These are phyloP conservation scores for Elysia chlorotica DNA, from an alignment of 1,140 invertebrate genomes.

Conservation along the genomic window DNA sequence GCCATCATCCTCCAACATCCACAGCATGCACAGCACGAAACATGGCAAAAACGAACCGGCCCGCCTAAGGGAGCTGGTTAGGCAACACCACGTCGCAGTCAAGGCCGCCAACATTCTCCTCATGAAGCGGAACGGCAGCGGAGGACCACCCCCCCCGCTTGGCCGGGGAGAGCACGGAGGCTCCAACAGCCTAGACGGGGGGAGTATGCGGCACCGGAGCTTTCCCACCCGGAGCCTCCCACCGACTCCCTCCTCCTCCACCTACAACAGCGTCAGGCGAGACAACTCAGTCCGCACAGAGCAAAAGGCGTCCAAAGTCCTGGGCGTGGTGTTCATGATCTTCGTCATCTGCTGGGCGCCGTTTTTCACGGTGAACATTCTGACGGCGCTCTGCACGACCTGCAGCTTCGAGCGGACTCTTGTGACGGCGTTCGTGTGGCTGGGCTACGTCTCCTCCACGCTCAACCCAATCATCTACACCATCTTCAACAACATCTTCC, in stretches of 20 bases:
- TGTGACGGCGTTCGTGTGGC: constrained; percentile 58
- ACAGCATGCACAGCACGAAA: not conserved
- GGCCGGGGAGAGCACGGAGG: not conserved
- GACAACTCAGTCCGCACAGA: constrained; percentile 70
- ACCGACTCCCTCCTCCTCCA: constrained; percentile 3
- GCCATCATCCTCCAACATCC: not conserved
- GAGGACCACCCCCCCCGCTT: too few relatives aligned
- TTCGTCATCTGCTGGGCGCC: constrained; percentile 62
- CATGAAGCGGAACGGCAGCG: constrained; percentile 33
- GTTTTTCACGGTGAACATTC: constrained; percentile 60
- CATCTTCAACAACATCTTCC: constrained; percentile 62
- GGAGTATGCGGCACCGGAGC: not conserved
- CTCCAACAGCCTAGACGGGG: not conserved
- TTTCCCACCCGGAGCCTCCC: too few relatives aligned
- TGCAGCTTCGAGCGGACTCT: constrained; percentile 59
- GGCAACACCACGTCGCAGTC: constrained; percentile 51
- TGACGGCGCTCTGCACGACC: constrained; percentile 62
- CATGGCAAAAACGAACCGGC: constrained; percentile 20
- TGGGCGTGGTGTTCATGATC: constrained; percentile 60
- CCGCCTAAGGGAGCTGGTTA: constrained; percentile 39
- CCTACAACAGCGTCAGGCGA: constrained; percentile 15
- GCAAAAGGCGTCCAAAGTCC: constrained; percentile 84
- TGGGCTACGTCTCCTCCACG: constrained; percentile 61
- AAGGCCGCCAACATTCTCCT: constrained; percentile 54
- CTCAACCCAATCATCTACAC: constrained; percentile 64